Evolutionary conservation across 2,113 vertebrate genomes (phyloP).

Genomic region (Trogon melanurus): DNA sequence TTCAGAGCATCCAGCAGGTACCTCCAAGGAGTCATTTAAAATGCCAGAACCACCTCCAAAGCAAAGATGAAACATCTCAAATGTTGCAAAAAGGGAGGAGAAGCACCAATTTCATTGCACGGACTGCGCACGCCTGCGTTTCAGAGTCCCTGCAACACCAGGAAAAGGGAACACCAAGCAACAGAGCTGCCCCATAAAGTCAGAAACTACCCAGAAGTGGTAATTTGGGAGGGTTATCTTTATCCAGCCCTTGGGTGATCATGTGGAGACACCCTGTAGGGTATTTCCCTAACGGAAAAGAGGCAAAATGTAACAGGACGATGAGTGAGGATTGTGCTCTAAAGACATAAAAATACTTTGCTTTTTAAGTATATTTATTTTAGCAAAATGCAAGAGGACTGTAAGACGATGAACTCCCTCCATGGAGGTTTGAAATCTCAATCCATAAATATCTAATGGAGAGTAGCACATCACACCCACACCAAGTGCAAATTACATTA

Average conservation of each 20-base stretch:
- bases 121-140: fast-evolving
- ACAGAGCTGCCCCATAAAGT: not conserved
- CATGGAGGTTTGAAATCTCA: not conserved
- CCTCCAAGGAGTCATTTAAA: not conserved
- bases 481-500: not conserved
- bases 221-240: not conserved
- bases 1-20: not conserved
- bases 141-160: not conserved
- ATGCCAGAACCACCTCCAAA: not conserved
- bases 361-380: not conserved
- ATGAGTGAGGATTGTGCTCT: not conserved
- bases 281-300: not conserved
- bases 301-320: not conserved
- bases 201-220: not conserved
- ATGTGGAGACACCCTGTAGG: not conserved
- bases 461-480: fast-evolving
- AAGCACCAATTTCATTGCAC: not conserved
- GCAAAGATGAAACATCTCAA: not conserved
- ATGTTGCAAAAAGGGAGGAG: not conserved
- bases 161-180: not conserved
- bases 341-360: not conserved
- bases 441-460: not conserved
- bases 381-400: not conserved
- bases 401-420: not conserved
- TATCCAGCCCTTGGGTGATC: not conserved